phyloP scores from a whole-genome alignment of 2,113 vertebrate species.

The Taxidea taxus region DNA sequence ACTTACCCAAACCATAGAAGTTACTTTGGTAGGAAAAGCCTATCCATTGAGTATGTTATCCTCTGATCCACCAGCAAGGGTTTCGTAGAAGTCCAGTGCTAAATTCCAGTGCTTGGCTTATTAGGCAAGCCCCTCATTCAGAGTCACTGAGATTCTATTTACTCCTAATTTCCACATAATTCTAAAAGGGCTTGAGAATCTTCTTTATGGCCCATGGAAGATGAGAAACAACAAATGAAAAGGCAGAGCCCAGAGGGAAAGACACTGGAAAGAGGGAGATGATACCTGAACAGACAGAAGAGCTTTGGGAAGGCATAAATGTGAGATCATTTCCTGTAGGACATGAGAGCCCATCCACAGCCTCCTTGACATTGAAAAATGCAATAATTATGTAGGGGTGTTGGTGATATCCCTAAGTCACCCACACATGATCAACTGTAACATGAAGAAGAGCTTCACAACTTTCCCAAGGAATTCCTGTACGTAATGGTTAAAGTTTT shows the following conservation, averaged over 20 bases:
- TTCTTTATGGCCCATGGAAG: not conserved
- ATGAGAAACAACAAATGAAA: slow-evolving; percentile 1
- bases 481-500: not conserved
- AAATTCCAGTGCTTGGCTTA: not conserved
- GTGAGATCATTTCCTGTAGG: not conserved
- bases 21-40: not conserved
- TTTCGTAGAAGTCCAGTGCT: not conserved
- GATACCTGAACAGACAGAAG: not conserved
- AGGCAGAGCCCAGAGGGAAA: not conserved
- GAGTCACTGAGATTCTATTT: not conserved
- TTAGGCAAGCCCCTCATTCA: not conserved
- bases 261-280: not conserved
- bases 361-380: not conserved
- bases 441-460: not conserved
- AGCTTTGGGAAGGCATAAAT: not conserved
- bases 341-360: rapidly evolving
- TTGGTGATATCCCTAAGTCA: not conserved
- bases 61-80: not conserved
- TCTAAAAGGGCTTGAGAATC: not conserved
- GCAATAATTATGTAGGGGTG: not conserved
- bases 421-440: not conserved
- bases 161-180: not conserved
- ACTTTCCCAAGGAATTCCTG: not conserved
- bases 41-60: not conserved
- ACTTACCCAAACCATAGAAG: not conserved